phyloP scores from a whole-genome alignment of 2,888 invertebrate genomes.

The Cheilosia grossa region DNA sequence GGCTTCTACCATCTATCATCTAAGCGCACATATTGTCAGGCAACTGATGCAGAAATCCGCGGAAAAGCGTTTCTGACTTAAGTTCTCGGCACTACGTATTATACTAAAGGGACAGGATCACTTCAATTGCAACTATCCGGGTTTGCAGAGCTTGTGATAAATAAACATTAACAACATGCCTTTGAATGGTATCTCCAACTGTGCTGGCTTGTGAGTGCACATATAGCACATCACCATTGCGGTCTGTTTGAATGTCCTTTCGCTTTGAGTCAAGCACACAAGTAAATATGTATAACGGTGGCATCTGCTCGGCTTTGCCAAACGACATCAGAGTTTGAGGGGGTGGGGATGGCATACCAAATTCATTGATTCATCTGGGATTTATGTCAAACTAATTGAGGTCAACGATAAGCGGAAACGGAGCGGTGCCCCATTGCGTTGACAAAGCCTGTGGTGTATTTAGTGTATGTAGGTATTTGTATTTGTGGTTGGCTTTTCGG shows the following conservation, averaged over 20 bases:
- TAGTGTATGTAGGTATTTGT: neutral
- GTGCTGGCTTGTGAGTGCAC: neutral
- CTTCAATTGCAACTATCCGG: conserved; percentile 27
- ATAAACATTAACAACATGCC: conserved; percentile 11
- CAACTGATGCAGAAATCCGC: conserved; percentile 6
- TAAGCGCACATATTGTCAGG: neutral
- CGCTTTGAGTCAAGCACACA: neutral
- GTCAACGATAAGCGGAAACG: conserved; percentile 13
- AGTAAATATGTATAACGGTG: neutral
- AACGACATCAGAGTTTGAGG: conserved; percentile 5
- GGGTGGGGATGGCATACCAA: neutral
- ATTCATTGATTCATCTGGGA: conserved; percentile 24
- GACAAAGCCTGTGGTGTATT: neutral
- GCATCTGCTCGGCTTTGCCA: conserved; percentile 36
- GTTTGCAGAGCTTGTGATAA: conserved; percentile 8
- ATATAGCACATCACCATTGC: neutral
- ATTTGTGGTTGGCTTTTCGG: neutral
- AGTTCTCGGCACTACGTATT: neutral
- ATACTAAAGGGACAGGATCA: conserved; percentile 1
- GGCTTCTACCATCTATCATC: neutral
- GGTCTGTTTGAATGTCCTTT: conserved; percentile 28
- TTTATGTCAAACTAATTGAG: conserved; percentile 42
- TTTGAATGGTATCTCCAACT: neutral
- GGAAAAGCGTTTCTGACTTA: neutral
- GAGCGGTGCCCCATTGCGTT: neutral